phyloP scores from a whole-genome alignment of 2,888 invertebrate genomes.

The Camponotus fellah region DNA sequence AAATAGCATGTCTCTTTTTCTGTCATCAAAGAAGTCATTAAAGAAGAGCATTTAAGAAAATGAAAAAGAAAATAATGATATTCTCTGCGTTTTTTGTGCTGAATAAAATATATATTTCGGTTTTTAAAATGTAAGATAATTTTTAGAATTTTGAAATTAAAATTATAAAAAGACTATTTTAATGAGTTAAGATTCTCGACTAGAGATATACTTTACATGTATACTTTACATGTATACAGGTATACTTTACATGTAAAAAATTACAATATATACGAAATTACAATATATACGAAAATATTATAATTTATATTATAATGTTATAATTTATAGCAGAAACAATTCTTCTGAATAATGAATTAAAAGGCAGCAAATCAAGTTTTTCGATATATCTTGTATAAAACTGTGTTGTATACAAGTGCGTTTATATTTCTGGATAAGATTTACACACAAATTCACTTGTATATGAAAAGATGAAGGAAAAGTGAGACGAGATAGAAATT shows the following conservation, averaged over 20 bases:
- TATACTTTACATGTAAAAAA: neutral
- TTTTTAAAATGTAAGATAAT: neutral
- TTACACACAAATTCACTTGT: neutral
- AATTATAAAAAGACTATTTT: neutral
- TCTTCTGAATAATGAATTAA: conserved; percentile 47
- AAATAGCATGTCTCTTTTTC: conserved; percentile 30
- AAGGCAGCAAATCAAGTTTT: conserved; percentile 2
- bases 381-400: conserved; percentile 7
- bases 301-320: conserved; percentile 23
- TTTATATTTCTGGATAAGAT: conserved; percentile 5
- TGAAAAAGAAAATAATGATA: neutral
- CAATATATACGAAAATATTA: neutral
- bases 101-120: neutral
- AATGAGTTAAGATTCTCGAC: neutral
- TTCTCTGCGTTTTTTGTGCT: neutral
- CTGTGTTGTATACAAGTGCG: neutral
- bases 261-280: conserved; percentile 14
- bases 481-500: neutral
- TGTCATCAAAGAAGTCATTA: conserved; percentile 28
- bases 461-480: neutral
- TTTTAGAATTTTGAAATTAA: neutral
- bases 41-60: conserved; percentile 55
- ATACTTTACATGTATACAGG: neutral
- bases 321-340: conserved; percentile 56
- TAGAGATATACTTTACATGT: neutral